Evolutionary conservation across 2,888 invertebrate species (phyloP).

Genomic region (Mythimna impura): DNA sequence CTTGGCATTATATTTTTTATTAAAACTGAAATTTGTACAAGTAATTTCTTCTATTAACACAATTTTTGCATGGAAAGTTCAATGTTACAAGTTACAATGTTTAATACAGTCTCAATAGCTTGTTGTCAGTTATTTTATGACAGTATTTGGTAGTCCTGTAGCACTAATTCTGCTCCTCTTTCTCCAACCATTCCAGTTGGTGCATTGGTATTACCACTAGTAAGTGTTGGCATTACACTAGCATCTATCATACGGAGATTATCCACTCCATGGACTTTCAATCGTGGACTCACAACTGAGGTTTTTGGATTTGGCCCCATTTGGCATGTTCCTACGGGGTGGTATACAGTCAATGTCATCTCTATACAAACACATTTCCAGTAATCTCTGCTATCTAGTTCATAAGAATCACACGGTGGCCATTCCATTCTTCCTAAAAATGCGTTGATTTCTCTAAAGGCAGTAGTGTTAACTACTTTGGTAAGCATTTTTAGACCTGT

Average conservation of each 20-base stretch:
- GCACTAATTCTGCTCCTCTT: slow-evolving; percentile 93
- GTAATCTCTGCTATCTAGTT: slow-evolving; percentile 71
- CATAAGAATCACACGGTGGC: slow-evolving; percentile 69
- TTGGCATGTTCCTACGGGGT: slow-evolving; percentile 92
- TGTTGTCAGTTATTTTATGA: background rate
- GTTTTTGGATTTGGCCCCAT: slow-evolving; percentile 86
- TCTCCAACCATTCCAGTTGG: slow-evolving; percentile 95
- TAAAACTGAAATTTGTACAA: background rate
- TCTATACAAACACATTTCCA: slow-evolving; percentile 86
- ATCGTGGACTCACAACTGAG: slow-evolving; percentile 87
- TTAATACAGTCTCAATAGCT: background rate
- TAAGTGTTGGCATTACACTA: slow-evolving; percentile 94
- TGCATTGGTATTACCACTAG: slow-evolving; percentile 95
- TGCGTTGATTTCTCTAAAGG: slow-evolving; percentile 43
- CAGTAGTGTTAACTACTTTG: slow-evolving; percentile 65
- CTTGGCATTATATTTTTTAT: background rate
- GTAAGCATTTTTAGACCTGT: slow-evolving; percentile 75
- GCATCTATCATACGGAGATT: slow-evolving; percentile 93
- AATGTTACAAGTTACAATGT: background rate
- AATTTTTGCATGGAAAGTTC: background rate
- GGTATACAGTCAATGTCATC: slow-evolving; percentile 88
- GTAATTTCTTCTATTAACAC: background rate
- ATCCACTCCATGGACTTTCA: slow-evolving; percentile 91
- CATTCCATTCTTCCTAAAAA: slow-evolving; percentile 70
- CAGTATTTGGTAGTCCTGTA: slow-evolving; percentile 76